phyloP scores from a whole-genome alignment of 2,797 vertebrate genomes.

The Spheniscus humboldti region DNA sequence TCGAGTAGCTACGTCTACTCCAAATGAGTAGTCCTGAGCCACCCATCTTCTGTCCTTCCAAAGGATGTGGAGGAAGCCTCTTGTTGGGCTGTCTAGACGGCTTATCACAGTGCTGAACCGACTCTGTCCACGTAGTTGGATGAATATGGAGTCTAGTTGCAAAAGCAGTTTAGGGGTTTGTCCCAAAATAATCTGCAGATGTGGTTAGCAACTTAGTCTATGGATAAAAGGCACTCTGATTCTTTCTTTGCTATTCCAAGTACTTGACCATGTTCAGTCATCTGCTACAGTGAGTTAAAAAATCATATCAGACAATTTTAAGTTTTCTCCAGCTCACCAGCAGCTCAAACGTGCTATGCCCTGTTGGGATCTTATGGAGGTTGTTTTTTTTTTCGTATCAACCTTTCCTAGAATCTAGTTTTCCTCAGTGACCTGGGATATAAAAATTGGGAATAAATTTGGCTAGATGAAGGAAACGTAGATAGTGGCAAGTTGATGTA shows the following conservation, averaged over 20 bases:
- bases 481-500: not conserved
- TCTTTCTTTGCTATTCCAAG: not conserved
- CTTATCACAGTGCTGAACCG: not conserved
- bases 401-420: not conserved
- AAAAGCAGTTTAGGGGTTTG: not conserved
- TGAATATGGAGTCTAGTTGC: not conserved
- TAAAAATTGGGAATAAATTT: not conserved
- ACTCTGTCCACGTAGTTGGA: not conserved
- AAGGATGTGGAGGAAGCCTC: not conserved
- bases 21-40: not conserved
- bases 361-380: not conserved
- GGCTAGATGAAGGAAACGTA: not conserved
- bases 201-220: not conserved
- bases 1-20: fast-evolving
- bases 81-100: not conserved
- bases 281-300: not conserved
- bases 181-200: not conserved
- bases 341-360: not conserved
- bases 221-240: not conserved
- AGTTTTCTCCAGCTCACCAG: not conserved
- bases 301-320: not conserved
- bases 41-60: not conserved
- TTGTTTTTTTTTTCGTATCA: not conserved
- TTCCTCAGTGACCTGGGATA: not conserved
- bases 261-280: not conserved